Conservation (phyloP, 1,140 invertebrate genomes). For the Pantala flavescens region DNA sequence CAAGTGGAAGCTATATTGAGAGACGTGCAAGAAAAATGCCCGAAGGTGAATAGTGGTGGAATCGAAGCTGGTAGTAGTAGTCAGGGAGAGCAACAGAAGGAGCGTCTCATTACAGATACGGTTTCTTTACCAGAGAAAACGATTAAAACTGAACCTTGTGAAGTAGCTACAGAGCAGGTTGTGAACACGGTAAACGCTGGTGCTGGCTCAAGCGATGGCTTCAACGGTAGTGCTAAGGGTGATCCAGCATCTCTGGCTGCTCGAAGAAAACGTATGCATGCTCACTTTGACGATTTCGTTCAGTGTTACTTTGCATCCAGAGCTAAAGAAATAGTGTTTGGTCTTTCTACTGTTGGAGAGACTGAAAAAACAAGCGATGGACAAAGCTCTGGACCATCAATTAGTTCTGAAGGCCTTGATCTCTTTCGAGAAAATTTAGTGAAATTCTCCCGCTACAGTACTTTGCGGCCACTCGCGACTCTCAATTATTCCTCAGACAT, state of each 20-base stretch:
- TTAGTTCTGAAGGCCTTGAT: conserved; percentile 49
- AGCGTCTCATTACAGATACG: background rate
- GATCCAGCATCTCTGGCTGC: conserved; percentile 50
- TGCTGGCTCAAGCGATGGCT: conserved; percentile 31
- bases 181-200: background rate
- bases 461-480: conserved; percentile 69
- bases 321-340: conserved; percentile 58
- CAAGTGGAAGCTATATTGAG: conserved; percentile 68
- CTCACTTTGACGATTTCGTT: conserved; percentile 84
- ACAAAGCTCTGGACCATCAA: conserved; percentile 28
- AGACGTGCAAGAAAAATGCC: conserved; percentile 48
- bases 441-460: conserved; percentile 78
- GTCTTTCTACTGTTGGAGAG: conserved; percentile 27
- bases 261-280: conserved; percentile 63
- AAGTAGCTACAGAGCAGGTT: background rate
- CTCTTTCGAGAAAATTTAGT: conserved; percentile 77
- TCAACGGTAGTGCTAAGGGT: conserved; percentile 38
- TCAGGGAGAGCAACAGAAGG: background rate
- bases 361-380: conserved; percentile 25
- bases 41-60: conserved; percentile 27
- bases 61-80: background rate
- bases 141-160: background rate
- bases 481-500: conserved; percentile 85
- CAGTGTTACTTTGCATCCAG: conserved; percentile 74
- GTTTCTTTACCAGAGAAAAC: conserved; percentile 11